Base-by-base conservation (phyloP, 2,888 invertebrate species). In the Dexiosoma caninum region DNA sequence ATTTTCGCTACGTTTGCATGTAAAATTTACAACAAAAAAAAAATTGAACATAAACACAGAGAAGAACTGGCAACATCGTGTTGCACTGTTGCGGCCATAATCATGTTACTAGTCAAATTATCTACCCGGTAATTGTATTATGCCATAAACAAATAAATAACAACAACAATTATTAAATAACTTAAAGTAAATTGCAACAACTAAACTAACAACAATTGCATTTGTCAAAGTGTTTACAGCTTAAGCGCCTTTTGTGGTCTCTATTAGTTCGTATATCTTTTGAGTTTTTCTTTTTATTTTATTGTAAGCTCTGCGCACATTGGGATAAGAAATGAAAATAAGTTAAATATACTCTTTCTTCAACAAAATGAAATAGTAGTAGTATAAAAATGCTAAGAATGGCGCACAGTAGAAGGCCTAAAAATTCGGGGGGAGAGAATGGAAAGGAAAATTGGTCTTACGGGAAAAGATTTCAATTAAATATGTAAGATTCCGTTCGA, bases 141-240 rank as follows among this genome's bases (percentile, higher is more conserved):
- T 81, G 77, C 81, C 81, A 81, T 77, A 72, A 72, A 64, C 81
- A 53, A 77, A 81, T 76, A 75, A 70, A 72, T 16, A 60, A 71
- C 55, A 66, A 32, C 27, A 66, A 69, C 60, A 53, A 14, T 16
- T n/a, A 46, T 9, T 21, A 21, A 53, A 74, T 30, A 51, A 59
- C 23, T 42, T 55, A 60, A n/a, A 69, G 62, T 72, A 74, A 69
- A 81, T 71, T 71, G 77, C 77, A 57, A 70, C 77, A 78, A 78
- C 64, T 55, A 69, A 81, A 76, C 80, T 64, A 77, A 81, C 81
- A 81, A 78, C 60, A 67, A 74, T 81, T 81, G 69, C 59, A 77
- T 77, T 81, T 81, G 81, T 81, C 81, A 81, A 81, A 77, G 81
- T 81, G 81, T 81, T 81, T 81, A 81, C 77, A 74, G 77, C 77